Percentiles rank a stretch among this genome's conserved stretches.
Conservation (phyloP, 2,113 vertebrate species). For the Coptodon bakossiorum region DNA sequence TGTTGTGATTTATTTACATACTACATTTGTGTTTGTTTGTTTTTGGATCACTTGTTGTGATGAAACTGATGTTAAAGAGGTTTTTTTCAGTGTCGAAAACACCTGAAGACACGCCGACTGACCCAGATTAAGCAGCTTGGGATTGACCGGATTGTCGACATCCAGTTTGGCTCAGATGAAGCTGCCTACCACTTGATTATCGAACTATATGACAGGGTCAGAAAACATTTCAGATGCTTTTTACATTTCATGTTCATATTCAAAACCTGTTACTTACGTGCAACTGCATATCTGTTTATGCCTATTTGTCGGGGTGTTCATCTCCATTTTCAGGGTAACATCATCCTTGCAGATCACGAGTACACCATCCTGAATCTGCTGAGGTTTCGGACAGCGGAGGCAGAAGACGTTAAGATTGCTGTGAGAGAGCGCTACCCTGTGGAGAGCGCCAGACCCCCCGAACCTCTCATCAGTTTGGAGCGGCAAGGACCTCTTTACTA, state of each 20-base stretch:
- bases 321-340: constrained; percentile 80
- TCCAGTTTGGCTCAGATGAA: constrained; percentile 93
- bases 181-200: constrained; percentile 93
- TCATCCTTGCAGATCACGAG: constrained; percentile 89
- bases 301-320: neutral
- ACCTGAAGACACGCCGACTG: constrained; percentile 82
- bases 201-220: constrained; percentile 95
- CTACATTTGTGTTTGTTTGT: neutral
- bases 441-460: constrained; percentile 75
- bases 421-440: constrained; percentile 90
- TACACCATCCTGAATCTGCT: constrained; percentile 92
- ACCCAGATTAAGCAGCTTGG: constrained; percentile 86
- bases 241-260: neutral
- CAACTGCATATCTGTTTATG: neutral
- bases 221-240: constrained; percentile 8
- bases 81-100: constrained; percentile 85
- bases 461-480: constrained; percentile 79
- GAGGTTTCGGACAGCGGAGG: constrained; percentile 85
- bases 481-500: constrained; percentile 61
- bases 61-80: neutral
- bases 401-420: constrained; percentile 89
- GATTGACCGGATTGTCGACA: constrained; percentile 89
- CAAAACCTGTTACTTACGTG: neutral
- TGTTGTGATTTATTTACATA: neutral
- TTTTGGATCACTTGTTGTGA: neutral